Conservation (phyloP, 1,140 invertebrate species). For the Bombus waltoni region DNA sequence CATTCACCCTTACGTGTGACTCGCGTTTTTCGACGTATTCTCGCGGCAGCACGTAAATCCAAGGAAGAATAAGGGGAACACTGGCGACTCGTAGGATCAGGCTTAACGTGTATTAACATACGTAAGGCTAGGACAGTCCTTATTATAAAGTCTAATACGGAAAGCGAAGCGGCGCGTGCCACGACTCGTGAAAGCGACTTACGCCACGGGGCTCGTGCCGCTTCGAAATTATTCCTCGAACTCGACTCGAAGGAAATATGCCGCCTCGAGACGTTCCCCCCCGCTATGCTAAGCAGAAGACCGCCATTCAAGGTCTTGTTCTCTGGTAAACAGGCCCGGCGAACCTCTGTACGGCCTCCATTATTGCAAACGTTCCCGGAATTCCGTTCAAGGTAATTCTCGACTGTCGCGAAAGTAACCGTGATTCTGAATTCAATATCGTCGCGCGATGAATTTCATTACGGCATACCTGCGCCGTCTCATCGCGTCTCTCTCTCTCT, state of each 20-base stretch:
- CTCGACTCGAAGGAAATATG: slow-evolving; percentile 52
- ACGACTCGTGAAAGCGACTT: slow-evolving; percentile 50
- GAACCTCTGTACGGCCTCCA: neutral
- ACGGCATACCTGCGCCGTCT: slow-evolving; percentile 36
- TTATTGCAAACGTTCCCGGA: slow-evolving; percentile 48
- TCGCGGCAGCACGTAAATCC: slow-evolving; percentile 31
- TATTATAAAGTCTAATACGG: slow-evolving; percentile 72
- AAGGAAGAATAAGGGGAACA: neutral
- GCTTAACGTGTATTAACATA: slow-evolving; percentile 72
- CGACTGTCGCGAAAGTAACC: slow-evolving; percentile 43
- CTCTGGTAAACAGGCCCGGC: slow-evolving; percentile 19
- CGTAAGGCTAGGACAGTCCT: slow-evolving; percentile 57
- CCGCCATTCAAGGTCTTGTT: neutral
- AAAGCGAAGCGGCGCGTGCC: slow-evolving; percentile 60
- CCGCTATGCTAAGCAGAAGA: neutral
- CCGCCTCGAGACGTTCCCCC: slow-evolving; percentile 14
- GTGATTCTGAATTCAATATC: slow-evolving; percentile 50
- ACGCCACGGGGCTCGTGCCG: slow-evolving; percentile 39
- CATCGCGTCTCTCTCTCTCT: slow-evolving; percentile 15
- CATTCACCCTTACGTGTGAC: too few species aligned
- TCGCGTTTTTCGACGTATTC: too few species aligned
- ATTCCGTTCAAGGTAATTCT: slow-evolving; percentile 43
- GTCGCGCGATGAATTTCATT: slow-evolving; percentile 50
- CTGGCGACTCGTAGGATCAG: slow-evolving; percentile 60
- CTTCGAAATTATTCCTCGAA: slow-evolving; percentile 56